Base-by-base conservation (phyloP, 2,888 invertebrate species). In the Zeuzera pyrina region DNA sequence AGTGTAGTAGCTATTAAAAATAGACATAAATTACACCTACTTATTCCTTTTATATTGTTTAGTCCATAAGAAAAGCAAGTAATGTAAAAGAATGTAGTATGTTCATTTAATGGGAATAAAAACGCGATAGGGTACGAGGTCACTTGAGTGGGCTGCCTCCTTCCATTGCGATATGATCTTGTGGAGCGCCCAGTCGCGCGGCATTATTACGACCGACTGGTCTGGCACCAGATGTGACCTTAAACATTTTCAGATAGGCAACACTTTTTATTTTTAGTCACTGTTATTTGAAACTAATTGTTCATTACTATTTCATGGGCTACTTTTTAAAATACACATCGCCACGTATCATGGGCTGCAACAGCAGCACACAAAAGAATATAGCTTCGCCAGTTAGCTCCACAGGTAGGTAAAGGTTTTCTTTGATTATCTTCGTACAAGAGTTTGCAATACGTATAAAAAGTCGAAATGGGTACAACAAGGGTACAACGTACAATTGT, bases 121-220 rank as follows among this genome's bases (percentile, higher is more conserved):
- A 81, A 78, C 77, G 78, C 76, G 76, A 78, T 69, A 77, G 81
- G 81, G 76, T 72, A 78, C 79, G 79, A 81, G 81, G 81, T 81
- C 81, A 76, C 68, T 64, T 65, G 66, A 70, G 74, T 68, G 65
- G 67, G 67, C 66, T 67, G 64, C 76, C 76, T 70, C 77, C 77
- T 77, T 60, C 74, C 62, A 62, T 76, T 58, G 54, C 73, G 81
- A 79, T 81, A 79, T 73, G 63, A 79, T 81, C 81, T 77, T 42
- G 30, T n/a, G 45, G 43, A 33, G 37, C 22, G 35, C 32, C 31
- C 71, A 77, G 77, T 74, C 65, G 62, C 60, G 56, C 62, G 52
- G 45, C 51, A 63, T 49, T 57, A 55, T 56, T 58, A 60, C 48
- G 58, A 53, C 48, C 58, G 66, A 57, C 49, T 57, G 63, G 68